These are phyloP conservation scores for Anableps anableps DNA, from an alignment of 2,797 vertebrate species.

Conservation along the genomic window DNA sequence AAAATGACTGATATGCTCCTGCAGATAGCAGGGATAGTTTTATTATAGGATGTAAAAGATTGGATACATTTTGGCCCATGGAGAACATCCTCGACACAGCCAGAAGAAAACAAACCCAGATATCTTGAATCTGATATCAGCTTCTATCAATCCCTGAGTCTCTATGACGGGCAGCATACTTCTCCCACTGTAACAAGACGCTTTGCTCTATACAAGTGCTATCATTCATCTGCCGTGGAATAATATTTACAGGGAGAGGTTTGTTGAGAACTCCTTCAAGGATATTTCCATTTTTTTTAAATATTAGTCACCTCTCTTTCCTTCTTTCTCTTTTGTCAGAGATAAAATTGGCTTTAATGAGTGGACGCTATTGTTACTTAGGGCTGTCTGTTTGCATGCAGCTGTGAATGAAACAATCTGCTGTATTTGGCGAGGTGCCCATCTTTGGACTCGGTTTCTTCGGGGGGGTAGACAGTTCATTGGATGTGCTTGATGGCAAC, in stretches of 20 bases:
- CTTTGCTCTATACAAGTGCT: background rate
- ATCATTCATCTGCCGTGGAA: conserved; percentile 5
- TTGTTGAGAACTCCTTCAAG: conserved; percentile 29
- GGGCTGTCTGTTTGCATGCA: conserved; percentile 74
- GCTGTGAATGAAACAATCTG: conserved; percentile 82
- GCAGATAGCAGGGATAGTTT: conserved; percentile 29
- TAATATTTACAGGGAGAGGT: background rate
- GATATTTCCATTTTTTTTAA: conserved; percentile 20
- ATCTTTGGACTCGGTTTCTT: conserved; percentile 61
- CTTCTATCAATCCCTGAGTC: conserved; percentile 55
- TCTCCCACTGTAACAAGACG: conserved; percentile 25
- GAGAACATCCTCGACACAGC: conserved; percentile 59
- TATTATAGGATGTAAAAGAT: conserved; percentile 35
- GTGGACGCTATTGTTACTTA: conserved; percentile 78
- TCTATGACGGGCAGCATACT: conserved; percentile 34
- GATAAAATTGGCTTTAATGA: conserved; percentile 71
- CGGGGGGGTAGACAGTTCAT: conserved; percentile 40
- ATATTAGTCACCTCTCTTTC: conserved; percentile 3
- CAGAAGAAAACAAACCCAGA: conserved; percentile 44
- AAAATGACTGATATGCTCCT: conserved; percentile 15
- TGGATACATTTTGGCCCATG: conserved; percentile 61
- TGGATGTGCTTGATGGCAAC: conserved; percentile 69
- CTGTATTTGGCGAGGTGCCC: conserved; percentile 73
- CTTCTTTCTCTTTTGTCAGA: conserved; percentile 48
- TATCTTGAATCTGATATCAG: conserved; percentile 63